A percentile compares a stretch with the other conserved stretches of the same genome.
These are phyloP conservation scores for Clitarchus hookeri DNA, from an alignment of 2,888 invertebrate species.

Conservation along the genomic window DNA sequence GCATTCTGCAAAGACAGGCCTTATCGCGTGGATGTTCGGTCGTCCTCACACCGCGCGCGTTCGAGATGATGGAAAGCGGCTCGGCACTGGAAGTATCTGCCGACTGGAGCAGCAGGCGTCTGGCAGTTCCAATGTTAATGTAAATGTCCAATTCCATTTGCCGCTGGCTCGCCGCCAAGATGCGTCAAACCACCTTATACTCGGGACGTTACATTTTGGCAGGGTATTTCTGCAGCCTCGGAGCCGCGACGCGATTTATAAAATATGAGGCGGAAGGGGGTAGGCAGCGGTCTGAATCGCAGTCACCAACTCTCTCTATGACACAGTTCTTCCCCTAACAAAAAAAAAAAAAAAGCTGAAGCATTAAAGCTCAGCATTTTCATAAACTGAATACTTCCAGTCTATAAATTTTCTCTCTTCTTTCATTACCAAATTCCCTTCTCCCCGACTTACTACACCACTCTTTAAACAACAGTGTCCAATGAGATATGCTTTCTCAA, in stretches of 20 bases:
- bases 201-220: background rate
- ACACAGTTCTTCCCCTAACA: background rate
- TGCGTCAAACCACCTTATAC: background rate
- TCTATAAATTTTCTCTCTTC: background rate
- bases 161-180: background rate
- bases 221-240: background rate
- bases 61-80: background rate
- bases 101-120: background rate
- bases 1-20: no score
- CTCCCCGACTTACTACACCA: background rate
- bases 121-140: conserved; percentile 17
- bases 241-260: background rate
- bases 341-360: background rate
- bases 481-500: background rate
- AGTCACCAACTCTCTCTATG: background rate
- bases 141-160: conserved; percentile 24
- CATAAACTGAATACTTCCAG: background rate
- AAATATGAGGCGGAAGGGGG: background rate
- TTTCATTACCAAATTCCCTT: background rate
- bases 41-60: background rate
- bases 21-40: background rate
- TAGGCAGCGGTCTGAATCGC: background rate
- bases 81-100: background rate
- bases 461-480: background rate
- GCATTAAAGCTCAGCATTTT: background rate